Conservation (phyloP, 2,888 invertebrate species). For the Cistogaster globosa region DNA sequence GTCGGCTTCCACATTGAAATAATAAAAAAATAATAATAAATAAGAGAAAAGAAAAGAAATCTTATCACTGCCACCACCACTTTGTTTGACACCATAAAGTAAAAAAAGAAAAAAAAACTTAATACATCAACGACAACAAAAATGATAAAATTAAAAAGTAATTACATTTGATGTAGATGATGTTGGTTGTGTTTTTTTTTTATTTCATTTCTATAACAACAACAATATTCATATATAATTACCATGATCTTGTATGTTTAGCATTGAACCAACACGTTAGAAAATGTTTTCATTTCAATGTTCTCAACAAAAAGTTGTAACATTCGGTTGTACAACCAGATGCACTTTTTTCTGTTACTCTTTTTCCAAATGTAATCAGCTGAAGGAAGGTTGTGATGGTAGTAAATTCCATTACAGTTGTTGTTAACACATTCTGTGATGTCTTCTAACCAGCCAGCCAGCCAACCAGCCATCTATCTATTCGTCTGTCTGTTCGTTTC, state of each 20-base stretch:
- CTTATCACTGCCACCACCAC: constrained; percentile 57
- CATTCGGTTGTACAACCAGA: constrained; percentile 14
- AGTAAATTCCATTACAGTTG: constrained; percentile 39
- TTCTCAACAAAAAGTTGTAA: constrained; percentile 11
- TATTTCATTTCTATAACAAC: constrained; percentile 7
- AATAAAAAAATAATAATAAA: constrained; percentile 17
- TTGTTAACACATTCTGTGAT: constrained; percentile 1
- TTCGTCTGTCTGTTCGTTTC: neutral
- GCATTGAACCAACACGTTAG: constrained; percentile 20
- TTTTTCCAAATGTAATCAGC: neutral
- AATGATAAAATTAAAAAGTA: constrained; percentile 66
- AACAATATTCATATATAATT: constrained; percentile 54
- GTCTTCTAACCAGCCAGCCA: neutral
- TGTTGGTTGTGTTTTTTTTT: constrained; percentile 23
- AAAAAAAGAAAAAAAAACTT: constrained; percentile 4
- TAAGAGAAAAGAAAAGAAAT: constrained; percentile 46
- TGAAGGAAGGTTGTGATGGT: constrained; percentile 28
- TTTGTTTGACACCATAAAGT: constrained; percentile 55
- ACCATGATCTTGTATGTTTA: constrained; percentile 44
- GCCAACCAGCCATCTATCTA: neutral
- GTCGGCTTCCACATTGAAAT: constrained; percentile 15
- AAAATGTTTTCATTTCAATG: constrained; percentile 18
- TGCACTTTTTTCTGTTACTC: neutral
- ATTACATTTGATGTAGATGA: constrained; percentile 59
- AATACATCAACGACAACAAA: neutral